Base-by-base conservation (phyloP, 1,140 invertebrate species). In the Pectinophora gossypiella region DNA sequence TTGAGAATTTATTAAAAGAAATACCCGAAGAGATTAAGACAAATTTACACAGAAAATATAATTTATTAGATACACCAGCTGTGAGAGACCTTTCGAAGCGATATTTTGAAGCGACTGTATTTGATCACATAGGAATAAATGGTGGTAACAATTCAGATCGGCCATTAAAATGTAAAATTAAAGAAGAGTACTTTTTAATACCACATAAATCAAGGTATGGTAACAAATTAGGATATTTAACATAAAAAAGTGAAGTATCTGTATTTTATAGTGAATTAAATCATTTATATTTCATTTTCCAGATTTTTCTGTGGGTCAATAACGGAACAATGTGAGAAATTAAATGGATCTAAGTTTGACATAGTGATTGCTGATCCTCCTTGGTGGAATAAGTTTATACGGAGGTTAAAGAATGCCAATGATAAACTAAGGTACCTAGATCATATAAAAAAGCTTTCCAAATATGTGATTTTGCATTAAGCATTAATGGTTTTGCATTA, bases 351-450 rank as follows among this genome's bases (percentile, higher is more conserved):
- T 50, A 77, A 79, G 42, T 98, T 91, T 91, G 94, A 98, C 82
- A 85, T 97, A 42, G 90, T 98, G 47, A 80, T 98, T 15, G 87
- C 97, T 56, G 97, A 98, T 90, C 97, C 96, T 48, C 96, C 97
- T 1, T 98, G 97, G 97, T 93, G 93, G 87, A 98, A 98, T 82
- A 97, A 97, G 86, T 97, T 95, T 54, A 95, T 97, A 19, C 91
- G 95, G 65, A 90, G 96, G 59, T 81, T 93, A 59, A 96, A 95
- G 88, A 90, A 87, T 59, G 85, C 85, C 52, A 89, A 90, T 85
- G 68, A 82, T 64, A 71, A 86, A 63, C 51, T 89, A 81, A 90
- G 91, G 91, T 92, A 83, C 73, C 68, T 72, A n/a, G n/a, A n/a
- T n/a, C n/a, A n/a, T n/a, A n/a, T n/a, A n/a, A n/a, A 56, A 56